These are phyloP conservation scores for Blastomussa wellsi DNA, from an alignment of 92 coral and sea anemone species.

Conservation along the genomic window DNA sequence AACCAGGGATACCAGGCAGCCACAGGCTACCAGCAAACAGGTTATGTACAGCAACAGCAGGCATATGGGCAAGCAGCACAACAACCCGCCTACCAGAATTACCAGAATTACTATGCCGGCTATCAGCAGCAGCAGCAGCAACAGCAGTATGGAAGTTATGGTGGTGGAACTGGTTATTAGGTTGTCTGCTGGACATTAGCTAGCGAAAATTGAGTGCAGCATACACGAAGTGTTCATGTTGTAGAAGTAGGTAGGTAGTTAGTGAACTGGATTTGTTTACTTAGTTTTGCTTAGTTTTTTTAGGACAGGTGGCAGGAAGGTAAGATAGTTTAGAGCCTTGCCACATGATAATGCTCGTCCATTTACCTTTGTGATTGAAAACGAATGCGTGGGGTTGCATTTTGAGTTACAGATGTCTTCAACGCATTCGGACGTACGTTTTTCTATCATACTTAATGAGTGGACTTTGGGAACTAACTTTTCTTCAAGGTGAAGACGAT, in stretches of 20 bases:
- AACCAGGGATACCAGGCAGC: conserved; percentile 38
- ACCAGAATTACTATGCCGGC: conserved; percentile 35
- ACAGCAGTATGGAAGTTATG: conserved; percentile 23
- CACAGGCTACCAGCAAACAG: conserved; percentile 44
- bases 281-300: background rate
- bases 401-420: background rate
- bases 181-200: background rate
- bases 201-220: background rate
- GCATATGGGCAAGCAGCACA: conserved; percentile 27
- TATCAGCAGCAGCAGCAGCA: conserved; percentile 36
- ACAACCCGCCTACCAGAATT: conserved; percentile 36
- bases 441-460: background rate
- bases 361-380: background rate
- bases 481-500: background rate
- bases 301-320: background rate
- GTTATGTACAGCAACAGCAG: conserved; percentile 33
- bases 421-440: background rate
- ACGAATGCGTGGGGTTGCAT: background rate
- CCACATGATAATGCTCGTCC: background rate
- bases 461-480: background rate
- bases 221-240: background rate
- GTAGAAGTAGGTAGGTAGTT: background rate
- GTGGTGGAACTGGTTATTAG: conserved; percentile 26
- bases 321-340: background rate
- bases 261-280: background rate